These are phyloP conservation scores for Labeo catla DNA, from an alignment of 2,113 vertebrate genomes.

Conservation along the genomic window DNA sequence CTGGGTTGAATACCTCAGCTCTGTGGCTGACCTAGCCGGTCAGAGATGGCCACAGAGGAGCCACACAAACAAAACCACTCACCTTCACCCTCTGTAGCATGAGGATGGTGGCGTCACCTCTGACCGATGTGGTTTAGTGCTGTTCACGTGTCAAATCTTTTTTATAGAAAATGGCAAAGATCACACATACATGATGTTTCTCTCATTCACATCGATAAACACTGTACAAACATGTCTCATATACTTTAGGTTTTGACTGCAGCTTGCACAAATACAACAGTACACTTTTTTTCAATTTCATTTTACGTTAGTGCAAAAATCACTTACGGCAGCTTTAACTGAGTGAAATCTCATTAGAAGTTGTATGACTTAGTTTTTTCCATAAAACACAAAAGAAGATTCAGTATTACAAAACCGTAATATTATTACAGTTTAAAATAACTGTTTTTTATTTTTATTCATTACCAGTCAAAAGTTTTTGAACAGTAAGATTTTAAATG, in stretches of 20 bases:
- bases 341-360: background rate
- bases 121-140: constrained; percentile 1
- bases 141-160: constrained; percentile 19
- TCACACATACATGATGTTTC: background rate
- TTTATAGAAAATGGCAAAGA: background rate
- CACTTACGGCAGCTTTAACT: background rate
- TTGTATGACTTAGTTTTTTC: background rate
- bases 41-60: constrained; percentile 4
- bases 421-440: too few species aligned
- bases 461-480: too few species aligned
- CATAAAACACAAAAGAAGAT: background rate
- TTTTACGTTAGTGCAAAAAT: background rate
- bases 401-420: too few species aligned
- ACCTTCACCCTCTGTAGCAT: constrained; percentile 30
- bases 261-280: background rate
- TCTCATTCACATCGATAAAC: background rate
- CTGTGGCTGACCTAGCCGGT: constrained; percentile 26
- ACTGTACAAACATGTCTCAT: background rate
- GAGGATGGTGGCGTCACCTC: background rate
- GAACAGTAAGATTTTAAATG: too few species aligned
- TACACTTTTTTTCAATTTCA: background rate
- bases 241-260: background rate
- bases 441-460: too few species aligned
- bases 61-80: constrained; percentile 25
- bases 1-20: constrained; percentile 34